Evolutionary conservation across 2,888 invertebrate genomes (phyloP).

Genomic region (Lypha dubia): DNA sequence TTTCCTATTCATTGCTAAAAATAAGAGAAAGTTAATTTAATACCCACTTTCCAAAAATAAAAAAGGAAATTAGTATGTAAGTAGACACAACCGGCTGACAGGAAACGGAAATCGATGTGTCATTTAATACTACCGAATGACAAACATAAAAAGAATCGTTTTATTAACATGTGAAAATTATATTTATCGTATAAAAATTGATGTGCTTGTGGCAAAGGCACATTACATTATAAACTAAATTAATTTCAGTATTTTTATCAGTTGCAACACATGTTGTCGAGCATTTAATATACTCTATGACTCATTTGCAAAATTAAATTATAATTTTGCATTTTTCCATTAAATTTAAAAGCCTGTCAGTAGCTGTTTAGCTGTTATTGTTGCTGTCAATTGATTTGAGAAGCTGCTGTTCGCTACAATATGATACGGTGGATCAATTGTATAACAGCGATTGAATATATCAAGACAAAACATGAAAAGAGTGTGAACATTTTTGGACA

Average conservation of each 20-base stretch:
- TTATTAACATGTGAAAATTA: slow-evolving; percentile 1
- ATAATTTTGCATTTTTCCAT: not conserved
- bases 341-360: slow-evolving; percentile 16
- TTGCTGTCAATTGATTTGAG: not conserved
- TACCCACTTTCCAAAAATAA: not conserved
- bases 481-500: not conserved
- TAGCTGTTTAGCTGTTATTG: not conserved
- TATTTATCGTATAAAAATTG: not conserved
- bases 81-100: not conserved
- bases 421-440: not conserved
- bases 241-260: not conserved
- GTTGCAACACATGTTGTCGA: not conserved
- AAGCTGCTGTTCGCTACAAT: not conserved
- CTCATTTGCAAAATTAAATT: not conserved
- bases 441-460: not conserved
- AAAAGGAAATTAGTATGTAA: not conserved
- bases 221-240: not conserved
- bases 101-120: slow-evolving; percentile 34
- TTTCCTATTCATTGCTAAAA: not conserved
- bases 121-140: slow-evolving; percentile 1
- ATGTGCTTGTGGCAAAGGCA: not conserved
- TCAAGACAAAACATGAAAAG: not conserved
- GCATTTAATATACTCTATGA: not conserved
- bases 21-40: not conserved
- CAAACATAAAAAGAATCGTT: not conserved